A percentile compares a stretch with the other conserved stretches of the same genome.
Evolutionary conservation across 2,113 vertebrate genomes (phyloP).

Genomic region (Phainopepla nitens): DNA sequence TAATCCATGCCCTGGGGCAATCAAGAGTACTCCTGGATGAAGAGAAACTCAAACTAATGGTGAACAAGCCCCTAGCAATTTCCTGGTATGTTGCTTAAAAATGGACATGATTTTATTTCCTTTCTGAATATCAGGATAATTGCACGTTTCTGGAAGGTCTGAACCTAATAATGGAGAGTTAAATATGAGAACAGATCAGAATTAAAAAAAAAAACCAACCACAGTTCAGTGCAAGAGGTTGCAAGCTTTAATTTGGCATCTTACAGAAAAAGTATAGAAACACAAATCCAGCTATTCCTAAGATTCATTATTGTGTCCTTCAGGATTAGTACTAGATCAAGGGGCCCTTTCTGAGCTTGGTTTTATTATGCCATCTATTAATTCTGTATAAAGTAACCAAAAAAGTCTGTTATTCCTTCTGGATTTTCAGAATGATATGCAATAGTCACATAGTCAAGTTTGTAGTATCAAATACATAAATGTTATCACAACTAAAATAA

Average conservation of each 20-base stretch:
- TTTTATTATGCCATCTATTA: not conserved
- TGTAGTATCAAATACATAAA: not conserved
- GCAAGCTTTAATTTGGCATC: not conserved
- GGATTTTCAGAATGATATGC: not conserved
- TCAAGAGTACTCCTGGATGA: not conserved
- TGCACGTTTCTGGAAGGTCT: not conserved
- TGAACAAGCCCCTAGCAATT: not conserved
- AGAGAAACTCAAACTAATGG: not conserved
- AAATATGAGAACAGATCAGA: not conserved
- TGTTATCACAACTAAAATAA: not conserved
- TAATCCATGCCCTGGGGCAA: not conserved
- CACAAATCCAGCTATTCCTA: not conserved
- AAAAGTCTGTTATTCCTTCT: not conserved
- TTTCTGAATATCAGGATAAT: not conserved
- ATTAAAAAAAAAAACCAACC: not conserved
- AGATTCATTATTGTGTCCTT: not conserved
- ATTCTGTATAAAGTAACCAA: not conserved
- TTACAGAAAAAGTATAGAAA: not conserved
- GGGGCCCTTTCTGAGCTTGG: not conserved
- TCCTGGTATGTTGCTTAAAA: not conserved
- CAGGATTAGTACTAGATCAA: not conserved
- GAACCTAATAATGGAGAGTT: not conserved
- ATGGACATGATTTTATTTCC: not conserved
- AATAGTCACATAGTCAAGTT: too few species aligned
- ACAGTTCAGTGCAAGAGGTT: not conserved